Percentiles rank a stretch among this genome's conserved stretches.
Evolutionary conservation across 1,140 invertebrate species (phyloP).

Genomic region (Apis cerana): DNA sequence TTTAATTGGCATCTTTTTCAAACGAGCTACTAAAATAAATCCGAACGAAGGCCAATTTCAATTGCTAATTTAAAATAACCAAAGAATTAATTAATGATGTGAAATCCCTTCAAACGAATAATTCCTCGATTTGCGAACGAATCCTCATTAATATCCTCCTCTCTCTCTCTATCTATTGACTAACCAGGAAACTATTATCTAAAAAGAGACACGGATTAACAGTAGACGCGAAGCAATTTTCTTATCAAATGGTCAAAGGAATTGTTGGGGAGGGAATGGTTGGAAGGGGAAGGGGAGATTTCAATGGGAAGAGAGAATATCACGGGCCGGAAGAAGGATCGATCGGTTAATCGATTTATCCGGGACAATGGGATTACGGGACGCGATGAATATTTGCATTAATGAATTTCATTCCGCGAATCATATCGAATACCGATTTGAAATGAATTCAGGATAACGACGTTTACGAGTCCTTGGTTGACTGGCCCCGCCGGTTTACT

Average conservation of each 20-base stretch:
- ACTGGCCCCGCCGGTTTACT: conserved; percentile 6
- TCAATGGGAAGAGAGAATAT: not conserved
- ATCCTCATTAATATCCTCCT: not conserved
- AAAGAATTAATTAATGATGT: too few species aligned
- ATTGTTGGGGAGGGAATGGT: not conserved
- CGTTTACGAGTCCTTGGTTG: conserved; percentile 29
- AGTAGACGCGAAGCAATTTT: not conserved
- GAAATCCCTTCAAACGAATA: too few species aligned
- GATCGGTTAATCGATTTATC: conserved; percentile 28
- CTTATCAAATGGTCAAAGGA: not conserved
- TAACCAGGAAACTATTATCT: not conserved
- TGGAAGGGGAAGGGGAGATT: not conserved
- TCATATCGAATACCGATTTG: conserved; percentile 34
- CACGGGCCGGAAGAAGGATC: not conserved
- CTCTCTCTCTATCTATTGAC: too few species aligned
- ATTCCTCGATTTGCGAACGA: not conserved
- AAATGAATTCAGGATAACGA: conserved; percentile 38
- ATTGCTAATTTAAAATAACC: too few species aligned
- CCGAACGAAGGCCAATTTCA: too few species aligned
- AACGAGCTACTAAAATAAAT: too few species aligned
- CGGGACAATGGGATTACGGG: conserved; percentile 2
- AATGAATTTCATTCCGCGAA: conserved; percentile 25
- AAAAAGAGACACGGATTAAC: not conserved
- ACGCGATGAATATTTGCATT: conserved; percentile 7
- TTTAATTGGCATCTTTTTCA: too few species aligned